Percentiles rank a stretch among this genome's conserved stretches.
phyloP scores from a whole-genome alignment of 2,888 invertebrate genomes.

The Branchellion lobata region DNA sequence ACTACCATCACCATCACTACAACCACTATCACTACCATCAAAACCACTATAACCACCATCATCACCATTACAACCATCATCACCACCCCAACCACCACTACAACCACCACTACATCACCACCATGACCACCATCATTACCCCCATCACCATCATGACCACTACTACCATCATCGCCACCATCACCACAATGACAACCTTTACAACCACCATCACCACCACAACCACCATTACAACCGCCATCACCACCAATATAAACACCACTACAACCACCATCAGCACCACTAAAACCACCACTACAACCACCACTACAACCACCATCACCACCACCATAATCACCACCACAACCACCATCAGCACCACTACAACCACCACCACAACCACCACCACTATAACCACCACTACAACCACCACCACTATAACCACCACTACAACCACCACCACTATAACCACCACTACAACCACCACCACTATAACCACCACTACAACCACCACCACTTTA shows the following conservation, averaged over 20 bases:
- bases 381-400: neutral
- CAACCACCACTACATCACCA: neutral
- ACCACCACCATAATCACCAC: neutral
- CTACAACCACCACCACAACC: neutral
- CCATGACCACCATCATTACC: conserved; percentile 1
- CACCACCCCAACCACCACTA: neutral
- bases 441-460: neutral
- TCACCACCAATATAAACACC: neutral
- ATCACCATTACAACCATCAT: neutral
- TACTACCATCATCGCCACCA: neutral
- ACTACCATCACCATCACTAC: neutral
- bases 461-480: neutral
- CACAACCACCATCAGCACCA: neutral
- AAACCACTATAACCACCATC: neutral
- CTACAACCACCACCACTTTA: neutral
- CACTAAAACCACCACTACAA: neutral
- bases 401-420: neutral
- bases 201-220: neutral
- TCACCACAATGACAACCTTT: neutral
- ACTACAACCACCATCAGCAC: neutral
- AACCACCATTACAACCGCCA: neutral
- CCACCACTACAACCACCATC: neutral
- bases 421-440: neutral
- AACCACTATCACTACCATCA: too few species aligned
- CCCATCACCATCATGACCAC: neutral